Evolutionary conservation across 2,113 vertebrate genomes (phyloP).

Genomic region (Marcusenius ussheri): DNA sequence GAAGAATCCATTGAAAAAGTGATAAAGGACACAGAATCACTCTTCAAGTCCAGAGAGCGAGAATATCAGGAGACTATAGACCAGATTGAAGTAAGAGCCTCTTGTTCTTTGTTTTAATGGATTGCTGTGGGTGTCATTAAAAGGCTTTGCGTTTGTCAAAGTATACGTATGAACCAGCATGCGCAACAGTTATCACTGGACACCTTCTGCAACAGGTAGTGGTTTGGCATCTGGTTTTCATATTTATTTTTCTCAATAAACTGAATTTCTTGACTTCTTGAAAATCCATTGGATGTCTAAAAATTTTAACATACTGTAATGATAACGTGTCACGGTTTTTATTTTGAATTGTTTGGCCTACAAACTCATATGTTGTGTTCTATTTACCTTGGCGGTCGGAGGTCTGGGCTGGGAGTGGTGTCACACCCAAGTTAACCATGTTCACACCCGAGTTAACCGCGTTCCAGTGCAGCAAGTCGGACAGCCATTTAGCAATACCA

Average conservation of each 20-base stretch:
- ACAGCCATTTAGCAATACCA: background rate
- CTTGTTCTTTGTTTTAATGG: background rate
- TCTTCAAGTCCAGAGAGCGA: constrained; percentile 92
- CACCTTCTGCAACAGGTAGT: background rate
- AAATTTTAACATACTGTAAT: background rate
- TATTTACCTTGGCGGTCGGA: background rate
- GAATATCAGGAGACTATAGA: constrained; percentile 97
- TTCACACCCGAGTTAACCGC: background rate
- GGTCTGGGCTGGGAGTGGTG: background rate
- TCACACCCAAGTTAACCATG: background rate
- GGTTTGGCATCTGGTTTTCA: background rate
- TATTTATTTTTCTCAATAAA: background rate
- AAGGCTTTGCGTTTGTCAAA: background rate
- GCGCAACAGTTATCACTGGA: background rate
- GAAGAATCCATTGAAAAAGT: constrained; percentile 94
- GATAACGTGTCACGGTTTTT: background rate
- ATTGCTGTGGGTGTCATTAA: background rate
- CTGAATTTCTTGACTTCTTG: background rate
- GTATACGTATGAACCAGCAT: background rate
- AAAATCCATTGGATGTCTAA: too few species aligned
- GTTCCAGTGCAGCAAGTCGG: background rate
- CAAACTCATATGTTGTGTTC: background rate
- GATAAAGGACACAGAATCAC: constrained; percentile 89
- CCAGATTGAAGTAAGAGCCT: constrained; percentile 83
- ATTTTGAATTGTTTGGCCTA: background rate